These are phyloP conservation scores for Metallyticus violacea DNA, from an alignment of 2,888 invertebrate species.

Conservation along the genomic window DNA sequence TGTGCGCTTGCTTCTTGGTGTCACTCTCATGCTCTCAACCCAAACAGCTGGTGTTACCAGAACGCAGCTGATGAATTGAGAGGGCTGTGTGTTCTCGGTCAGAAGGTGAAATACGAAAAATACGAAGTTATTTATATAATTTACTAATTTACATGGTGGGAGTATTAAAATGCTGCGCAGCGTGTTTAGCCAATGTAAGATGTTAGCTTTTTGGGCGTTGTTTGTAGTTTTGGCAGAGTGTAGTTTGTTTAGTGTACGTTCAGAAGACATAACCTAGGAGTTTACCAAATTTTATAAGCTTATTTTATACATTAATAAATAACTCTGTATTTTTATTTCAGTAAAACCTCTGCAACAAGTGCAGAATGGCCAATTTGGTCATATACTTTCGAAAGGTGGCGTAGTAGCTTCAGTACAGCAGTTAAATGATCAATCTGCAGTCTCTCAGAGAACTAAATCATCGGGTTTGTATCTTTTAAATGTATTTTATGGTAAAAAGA, in stretches of 20 bases:
- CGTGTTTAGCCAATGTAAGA: neutral
- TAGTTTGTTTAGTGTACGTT: too few relatives aligned
- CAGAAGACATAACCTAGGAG: too few relatives aligned
- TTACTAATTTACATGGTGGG: neutral
- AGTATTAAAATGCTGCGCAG: neutral
- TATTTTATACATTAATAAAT: too few relatives aligned
- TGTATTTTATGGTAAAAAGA: too few relatives aligned
- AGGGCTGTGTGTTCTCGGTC: neutral
- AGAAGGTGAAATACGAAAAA: neutral
- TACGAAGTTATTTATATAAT: neutral
- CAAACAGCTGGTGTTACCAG: neutral
- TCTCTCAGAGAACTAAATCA: neutral
- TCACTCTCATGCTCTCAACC: too few relatives aligned
- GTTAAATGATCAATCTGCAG: neutral
- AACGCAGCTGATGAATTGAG: neutral
- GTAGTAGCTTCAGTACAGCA: neutral
- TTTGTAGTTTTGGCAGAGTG: too few relatives aligned
- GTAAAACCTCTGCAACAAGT: neutral
- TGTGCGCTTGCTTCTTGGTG: too few relatives aligned
- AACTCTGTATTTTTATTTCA: neutral
- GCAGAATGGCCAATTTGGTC: neutral
- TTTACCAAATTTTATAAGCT: too few relatives aligned
- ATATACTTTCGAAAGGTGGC: neutral
- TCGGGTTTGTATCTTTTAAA: too few relatives aligned
- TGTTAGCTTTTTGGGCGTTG: too few relatives aligned